Conservation (phyloP, 2,888 invertebrate species). For the Melikaiella ostensackeni region DNA sequence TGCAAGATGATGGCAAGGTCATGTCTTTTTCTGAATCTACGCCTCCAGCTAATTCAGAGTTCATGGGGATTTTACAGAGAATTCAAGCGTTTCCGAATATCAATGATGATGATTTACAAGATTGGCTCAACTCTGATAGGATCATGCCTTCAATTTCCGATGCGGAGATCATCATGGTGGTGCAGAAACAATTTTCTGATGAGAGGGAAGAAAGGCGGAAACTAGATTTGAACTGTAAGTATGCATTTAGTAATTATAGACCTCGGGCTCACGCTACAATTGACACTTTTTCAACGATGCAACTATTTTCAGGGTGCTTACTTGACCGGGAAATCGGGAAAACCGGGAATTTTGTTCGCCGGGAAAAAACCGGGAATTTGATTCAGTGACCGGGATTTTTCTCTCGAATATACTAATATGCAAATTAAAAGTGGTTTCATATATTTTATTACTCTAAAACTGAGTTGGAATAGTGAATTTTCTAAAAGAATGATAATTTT, state of each 20-base stretch:
- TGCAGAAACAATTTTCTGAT: slow-evolving; percentile 8
- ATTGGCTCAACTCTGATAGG: slow-evolving; percentile 11
- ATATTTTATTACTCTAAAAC: no score
- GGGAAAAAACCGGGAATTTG: no score
- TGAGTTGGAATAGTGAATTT: no score
- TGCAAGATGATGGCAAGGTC: background rate
- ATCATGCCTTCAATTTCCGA: slow-evolving; percentile 18
- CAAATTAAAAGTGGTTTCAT: no score
- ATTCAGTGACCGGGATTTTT: no score
- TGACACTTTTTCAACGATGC: no score
- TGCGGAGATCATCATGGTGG: slow-evolving; percentile 7
- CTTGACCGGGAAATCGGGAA: no score
- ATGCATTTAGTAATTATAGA: background rate
- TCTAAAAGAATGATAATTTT: no score
- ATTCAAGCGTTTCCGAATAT: background rate
- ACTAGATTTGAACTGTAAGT: slow-evolving; percentile 3
- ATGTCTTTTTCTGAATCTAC: background rate
- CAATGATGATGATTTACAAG: background rate
- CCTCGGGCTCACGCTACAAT: no score
- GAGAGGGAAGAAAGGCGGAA: background rate
- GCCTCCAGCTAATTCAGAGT: slow-evolving; percentile 2
- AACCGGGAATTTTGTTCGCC: no score
- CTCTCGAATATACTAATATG: no score
- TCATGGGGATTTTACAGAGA: background rate
- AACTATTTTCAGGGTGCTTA: no score